Evolutionary conservation across 2,888 invertebrate genomes (phyloP).

Genomic region (Spodoptera picta): DNA sequence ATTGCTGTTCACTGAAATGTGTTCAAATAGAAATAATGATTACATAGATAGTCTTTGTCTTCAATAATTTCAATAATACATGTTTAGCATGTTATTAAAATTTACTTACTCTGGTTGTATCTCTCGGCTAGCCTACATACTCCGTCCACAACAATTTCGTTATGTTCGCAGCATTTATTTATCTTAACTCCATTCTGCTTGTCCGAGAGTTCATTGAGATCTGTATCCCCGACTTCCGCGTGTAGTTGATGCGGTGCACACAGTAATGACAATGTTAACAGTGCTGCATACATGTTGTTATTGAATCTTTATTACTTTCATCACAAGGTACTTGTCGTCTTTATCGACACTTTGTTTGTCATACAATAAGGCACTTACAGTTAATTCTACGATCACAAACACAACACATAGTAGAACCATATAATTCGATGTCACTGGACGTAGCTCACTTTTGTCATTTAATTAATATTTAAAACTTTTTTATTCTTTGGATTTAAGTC

Average conservation of each 20-base stretch:
- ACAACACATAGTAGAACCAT: conserved; percentile 28
- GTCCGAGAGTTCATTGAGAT: conserved; percentile 85
- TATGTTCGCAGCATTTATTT: conserved; percentile 93
- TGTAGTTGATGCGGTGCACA: conserved; percentile 54
- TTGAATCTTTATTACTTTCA: conserved; percentile 46
- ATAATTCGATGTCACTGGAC: conserved; percentile 18
- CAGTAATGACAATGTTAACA: conserved; percentile 74
- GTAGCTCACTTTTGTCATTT: conserved; percentile 1
- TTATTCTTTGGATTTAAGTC: conserved; percentile 44
- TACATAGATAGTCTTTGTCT: neutral
- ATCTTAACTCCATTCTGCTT: conserved; percentile 88
- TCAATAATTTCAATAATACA: neutral
- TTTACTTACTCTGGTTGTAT: conserved; percentile 88
- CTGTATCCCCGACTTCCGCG: conserved; percentile 73
- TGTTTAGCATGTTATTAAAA: neutral
- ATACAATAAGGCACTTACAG: conserved; percentile 41
- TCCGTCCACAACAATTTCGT: conserved; percentile 91
- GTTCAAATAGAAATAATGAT: conserved; percentile 1
- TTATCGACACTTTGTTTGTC: conserved; percentile 40
- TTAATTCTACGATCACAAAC: conserved; percentile 14
- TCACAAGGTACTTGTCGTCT: conserved; percentile 48
- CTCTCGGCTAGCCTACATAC: conserved; percentile 90
- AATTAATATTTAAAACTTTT: conserved; percentile 26
- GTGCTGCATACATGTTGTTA: conserved; percentile 61
- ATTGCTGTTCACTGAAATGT: neutral